phyloP scores from a whole-genome alignment of 35 echinoderm and acorn worm species.

The Ophiothrix spiculata region DNA sequence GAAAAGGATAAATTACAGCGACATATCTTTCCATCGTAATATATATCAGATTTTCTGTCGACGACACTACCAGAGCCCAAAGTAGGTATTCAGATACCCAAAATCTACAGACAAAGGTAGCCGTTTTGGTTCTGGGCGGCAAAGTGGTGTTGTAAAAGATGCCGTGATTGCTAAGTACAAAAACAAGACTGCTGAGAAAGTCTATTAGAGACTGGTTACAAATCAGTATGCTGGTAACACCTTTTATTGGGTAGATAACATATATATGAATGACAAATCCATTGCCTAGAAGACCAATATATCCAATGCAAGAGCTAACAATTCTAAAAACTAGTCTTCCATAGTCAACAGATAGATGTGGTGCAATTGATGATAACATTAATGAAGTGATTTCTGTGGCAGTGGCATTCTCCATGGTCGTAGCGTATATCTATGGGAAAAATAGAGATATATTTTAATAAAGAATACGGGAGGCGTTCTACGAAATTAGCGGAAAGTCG shows the following conservation, averaged over 20 bases:
- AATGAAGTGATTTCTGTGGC: no score
- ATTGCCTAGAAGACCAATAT: constrained; percentile 1
- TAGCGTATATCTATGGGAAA: no score
- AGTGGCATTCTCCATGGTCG: no score
- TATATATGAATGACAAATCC: not conserved
- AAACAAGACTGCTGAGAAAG: constrained; percentile 64
- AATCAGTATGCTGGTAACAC: constrained; percentile 68
- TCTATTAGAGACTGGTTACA: constrained; percentile 81
- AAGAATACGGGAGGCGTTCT: no score
- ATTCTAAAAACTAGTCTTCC: no score
- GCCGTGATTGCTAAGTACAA: constrained; percentile 41
- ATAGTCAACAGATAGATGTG: no score
- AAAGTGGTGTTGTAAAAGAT: constrained; percentile 14
- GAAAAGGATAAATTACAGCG: constrained; percentile 82
- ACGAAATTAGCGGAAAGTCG: no score
- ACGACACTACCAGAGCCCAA: constrained; percentile 67
- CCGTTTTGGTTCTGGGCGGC: not conserved
- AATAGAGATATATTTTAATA: no score
- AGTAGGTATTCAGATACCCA: constrained; percentile 80
- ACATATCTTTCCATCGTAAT: constrained; percentile 76
- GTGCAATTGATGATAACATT: no score
- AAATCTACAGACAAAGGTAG: constrained; percentile 68
- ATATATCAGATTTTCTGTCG: constrained; percentile 73
- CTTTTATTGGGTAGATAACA: not conserved
- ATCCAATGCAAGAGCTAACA: no score